Base-by-base conservation (phyloP, 2,113 vertebrate genomes). In the Leucosticte australis region DNA sequence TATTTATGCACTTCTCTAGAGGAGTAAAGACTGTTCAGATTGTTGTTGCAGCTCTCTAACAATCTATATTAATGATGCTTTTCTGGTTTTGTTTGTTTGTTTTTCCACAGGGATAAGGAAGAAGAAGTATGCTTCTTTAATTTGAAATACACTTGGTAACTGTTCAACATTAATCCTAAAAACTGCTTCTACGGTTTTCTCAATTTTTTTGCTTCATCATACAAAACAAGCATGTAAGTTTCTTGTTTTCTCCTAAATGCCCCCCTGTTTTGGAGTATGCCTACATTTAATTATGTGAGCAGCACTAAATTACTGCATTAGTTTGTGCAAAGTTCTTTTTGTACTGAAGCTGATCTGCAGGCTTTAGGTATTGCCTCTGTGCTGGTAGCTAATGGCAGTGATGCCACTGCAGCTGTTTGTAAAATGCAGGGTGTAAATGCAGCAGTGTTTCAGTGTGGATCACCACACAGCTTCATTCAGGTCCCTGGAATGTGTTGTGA, bases 151-250 rank as follows among this genome's bases (percentile, higher is more conserved):
- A 63, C 57, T 63, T 90, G 64, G 41, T 94, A 95, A 81, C 83
- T 73, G 89, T 95, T 69, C 88, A 90, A 73, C 90, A 80, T 84
- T 77, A 90, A 96, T 81, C 89, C 83, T 96, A 90, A 94, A 94
- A 96, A 88, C 88, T 86, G 75, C 93, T 92, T 96, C 92, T 92
- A 87, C 56, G 20, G 87, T 95, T 97, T 95, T 95, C 70, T 96
- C 56, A 42, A 10, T 42, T 68, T 86, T 89, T 96, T 97, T 96
- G 60, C 91, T 98, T 97, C 96, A 86, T 96, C 96, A 64, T 96
- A 91, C 91, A 95, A 97, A 95, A 83, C 76, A 96, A 94, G 94
- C 86, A 83, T 98, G 97, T 93, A 95, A 96, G 96, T 97, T 97
- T 94, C 91, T 91, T 90, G 83, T 96, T 96, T 97, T 95, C 80